Percentiles rank a stretch among this genome's conserved stretches.
These are phyloP conservation scores for Malthinus seriepunctatus DNA, from an alignment of 2,888 invertebrate genomes.

Conservation along the genomic window DNA sequence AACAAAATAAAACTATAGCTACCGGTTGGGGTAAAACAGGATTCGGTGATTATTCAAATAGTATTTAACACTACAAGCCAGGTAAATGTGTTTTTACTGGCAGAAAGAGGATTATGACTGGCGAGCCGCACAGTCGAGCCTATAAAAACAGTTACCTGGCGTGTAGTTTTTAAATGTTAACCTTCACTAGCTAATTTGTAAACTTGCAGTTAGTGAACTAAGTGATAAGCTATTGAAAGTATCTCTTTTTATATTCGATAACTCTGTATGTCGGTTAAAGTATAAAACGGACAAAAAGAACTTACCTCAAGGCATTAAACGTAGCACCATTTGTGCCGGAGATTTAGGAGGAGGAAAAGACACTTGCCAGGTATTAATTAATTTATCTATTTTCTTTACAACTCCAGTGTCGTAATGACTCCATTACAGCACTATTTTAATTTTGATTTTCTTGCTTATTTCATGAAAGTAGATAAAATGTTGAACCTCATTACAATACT, in stretches of 20 bases:
- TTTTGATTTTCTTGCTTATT: too few relatives aligned
- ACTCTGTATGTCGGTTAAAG: conserved; percentile 45
- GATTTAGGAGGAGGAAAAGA: conserved; percentile 47
- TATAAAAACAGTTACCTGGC: too few relatives aligned
- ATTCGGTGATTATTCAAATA: conserved; percentile 15
- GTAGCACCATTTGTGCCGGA: conserved; percentile 57
- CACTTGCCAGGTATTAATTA: conserved; percentile 53
- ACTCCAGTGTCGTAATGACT: too few relatives aligned
- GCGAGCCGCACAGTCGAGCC: too few relatives aligned
- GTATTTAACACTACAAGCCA: too few relatives aligned
- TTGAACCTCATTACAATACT: too few relatives aligned
- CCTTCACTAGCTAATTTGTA: conserved; percentile 1
- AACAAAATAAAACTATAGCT: conserved; percentile 58
- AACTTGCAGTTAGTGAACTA: conserved; percentile 38
- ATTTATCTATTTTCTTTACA: too few relatives aligned
- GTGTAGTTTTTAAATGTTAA: too few relatives aligned
- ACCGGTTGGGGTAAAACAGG: conserved; percentile 65
- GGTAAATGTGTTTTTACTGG: too few relatives aligned
- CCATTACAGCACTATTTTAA: too few relatives aligned
- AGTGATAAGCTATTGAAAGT: conserved; percentile 55
- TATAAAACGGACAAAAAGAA: conserved; percentile 38
- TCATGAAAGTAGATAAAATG: too few relatives aligned
- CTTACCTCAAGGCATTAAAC: conserved; percentile 43
- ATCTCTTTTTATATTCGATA: conserved; percentile 48
- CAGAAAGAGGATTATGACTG: too few relatives aligned